These are phyloP conservation scores for Eugnorisma glareosa DNA, from an alignment of 2,888 invertebrate genomes.

Conservation along the genomic window DNA sequence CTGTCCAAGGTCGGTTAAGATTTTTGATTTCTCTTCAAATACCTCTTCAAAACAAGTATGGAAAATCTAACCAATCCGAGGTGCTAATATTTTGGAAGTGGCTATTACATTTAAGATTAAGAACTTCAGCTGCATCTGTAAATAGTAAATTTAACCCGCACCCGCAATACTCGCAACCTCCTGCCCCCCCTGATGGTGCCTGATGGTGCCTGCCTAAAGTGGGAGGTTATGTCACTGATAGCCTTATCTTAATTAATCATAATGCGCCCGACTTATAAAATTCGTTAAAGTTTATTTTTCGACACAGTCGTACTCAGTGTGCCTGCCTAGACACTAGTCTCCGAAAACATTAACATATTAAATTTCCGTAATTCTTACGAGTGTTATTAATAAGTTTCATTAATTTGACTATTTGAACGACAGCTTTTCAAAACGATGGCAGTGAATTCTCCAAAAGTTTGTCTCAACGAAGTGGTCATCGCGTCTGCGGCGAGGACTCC, in stretches of 20 bases:
- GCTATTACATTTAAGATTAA: too few species aligned
- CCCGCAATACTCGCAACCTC: too few species aligned
- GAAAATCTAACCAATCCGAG: too few species aligned
- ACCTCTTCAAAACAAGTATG: too few species aligned
- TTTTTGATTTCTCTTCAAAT: too few species aligned
- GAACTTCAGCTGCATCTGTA: too few species aligned
- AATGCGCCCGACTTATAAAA: conserved; percentile 2
- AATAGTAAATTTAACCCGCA: too few species aligned
- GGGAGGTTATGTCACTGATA: neutral
- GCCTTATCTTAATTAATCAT: neutral
- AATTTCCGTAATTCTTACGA: neutral
- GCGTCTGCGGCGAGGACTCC: conserved; percentile 98
- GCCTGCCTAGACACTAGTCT: neutral
- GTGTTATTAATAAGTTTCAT: conserved; percentile 18
- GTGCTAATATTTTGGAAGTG: too few species aligned
- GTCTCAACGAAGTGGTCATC: conserved; percentile 95
- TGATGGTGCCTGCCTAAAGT: too few species aligned
- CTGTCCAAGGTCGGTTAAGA: too few species aligned
- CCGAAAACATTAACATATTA: neutral
- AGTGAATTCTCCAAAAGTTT: conserved; percentile 79
- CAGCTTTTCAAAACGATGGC: conserved; percentile 80
- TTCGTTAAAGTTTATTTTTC: neutral
- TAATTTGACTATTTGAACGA: neutral
- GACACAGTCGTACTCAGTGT: neutral
- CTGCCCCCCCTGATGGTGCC: too few species aligned